Evolutionary conservation across 1,140 invertebrate genomes (phyloP), one percentile per base, ranked within the genome.

Genomic region (Myzus persicae): DNA sequence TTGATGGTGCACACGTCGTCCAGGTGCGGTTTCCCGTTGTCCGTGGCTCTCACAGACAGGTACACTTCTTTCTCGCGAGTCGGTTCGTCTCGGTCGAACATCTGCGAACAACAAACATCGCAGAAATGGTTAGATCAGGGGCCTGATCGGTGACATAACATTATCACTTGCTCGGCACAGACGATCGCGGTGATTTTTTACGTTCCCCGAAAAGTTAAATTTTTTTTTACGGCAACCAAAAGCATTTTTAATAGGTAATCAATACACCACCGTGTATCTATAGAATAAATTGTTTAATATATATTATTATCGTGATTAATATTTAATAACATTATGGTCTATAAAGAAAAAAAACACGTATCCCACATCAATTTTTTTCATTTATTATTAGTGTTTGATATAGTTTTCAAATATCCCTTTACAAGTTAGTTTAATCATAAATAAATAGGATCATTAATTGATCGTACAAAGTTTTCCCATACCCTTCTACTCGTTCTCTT

Each of bases 1-100:
- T 97, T 98, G 94, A 98, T 97, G 9, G 97, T 98, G 95, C 98
- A 99, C 48, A 98, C 97, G 94, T 98, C 98, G 94, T 98, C 98
- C 51, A 98, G 95, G 48, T 97, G 96, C 1, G 98, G 98, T 94
- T 96, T 96, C 11, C 98, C 98, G 95, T 98, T 98, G 95, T 98
- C 98, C 93, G 97, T 97, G 0, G 98, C 98, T 94, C 97, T 96
- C 6, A 98, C 97, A 2, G 97, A 97, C 84, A 96, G 95, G 94
- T 97, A 98, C 9, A 97, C 96, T 95, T 98, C 97, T 94, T 98
- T 98, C 94, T 98, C 97, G 94, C 97, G 96, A 26, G 96, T 96
- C 20, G 98, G 98, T 94, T 98, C 98, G 95, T 98, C 98, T 94
- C 98, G 96, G 95, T 98, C 98, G 94, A 98, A 97, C 84, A 96